Evolutionary conservation across 2,797 vertebrate genomes (phyloP).

Genomic region (Premnoplex brunnescens): DNA sequence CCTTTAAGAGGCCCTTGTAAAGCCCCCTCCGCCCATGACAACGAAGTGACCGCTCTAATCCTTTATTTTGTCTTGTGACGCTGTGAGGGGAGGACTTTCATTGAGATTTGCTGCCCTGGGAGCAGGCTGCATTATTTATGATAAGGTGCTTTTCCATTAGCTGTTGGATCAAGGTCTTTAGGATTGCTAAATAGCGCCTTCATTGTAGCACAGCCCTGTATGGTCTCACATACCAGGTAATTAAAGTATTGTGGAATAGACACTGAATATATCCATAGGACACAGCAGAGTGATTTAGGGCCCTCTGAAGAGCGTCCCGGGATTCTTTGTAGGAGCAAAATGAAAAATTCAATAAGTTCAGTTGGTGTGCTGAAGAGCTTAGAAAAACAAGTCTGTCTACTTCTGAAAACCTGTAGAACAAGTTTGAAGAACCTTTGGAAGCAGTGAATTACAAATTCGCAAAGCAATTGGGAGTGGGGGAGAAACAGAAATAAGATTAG

Average conservation of each 20-base stretch:
- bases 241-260: background rate
- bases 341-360: slow-evolving; percentile 18
- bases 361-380: background rate
- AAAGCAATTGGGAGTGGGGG: slow-evolving; percentile 20
- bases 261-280: background rate
- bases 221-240: background rate
- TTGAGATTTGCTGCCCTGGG: background rate
- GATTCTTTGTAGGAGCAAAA: background rate
- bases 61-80: background rate
- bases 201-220: accelerated
- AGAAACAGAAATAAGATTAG: slow-evolving; percentile 27
- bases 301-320: background rate
- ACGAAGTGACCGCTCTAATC: accelerated
- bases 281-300: background rate
- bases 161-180: background rate
- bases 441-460: slow-evolving; percentile 26
- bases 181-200: background rate
- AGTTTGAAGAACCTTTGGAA: slow-evolving; percentile 66
- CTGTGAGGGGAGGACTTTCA: background rate
- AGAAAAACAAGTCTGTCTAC: slow-evolving; percentile 53
- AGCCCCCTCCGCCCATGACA: background rate
- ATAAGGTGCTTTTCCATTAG: background rate
- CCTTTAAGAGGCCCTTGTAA: accelerated
- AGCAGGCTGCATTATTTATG: background rate
- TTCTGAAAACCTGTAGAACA: slow-evolving; percentile 65